Conservation (phyloP, 2,113 vertebrate species). For the Calyptommatus sinebrachiatus region DNA sequence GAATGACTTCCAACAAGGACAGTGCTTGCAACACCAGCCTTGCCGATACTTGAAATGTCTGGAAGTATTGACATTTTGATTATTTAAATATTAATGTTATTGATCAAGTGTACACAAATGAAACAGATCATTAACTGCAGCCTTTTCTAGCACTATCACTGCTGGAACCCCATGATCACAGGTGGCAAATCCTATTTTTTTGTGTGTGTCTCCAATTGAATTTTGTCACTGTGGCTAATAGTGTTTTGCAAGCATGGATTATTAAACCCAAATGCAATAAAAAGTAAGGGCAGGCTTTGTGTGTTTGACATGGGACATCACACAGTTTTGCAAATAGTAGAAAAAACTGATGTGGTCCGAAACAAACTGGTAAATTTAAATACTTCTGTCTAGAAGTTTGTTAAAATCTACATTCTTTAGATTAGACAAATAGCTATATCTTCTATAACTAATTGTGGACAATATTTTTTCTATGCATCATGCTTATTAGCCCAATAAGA, state of each 20-base stretch:
- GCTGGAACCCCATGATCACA: too few species aligned
- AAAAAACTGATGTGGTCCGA: not conserved
- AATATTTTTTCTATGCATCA: not conserved
- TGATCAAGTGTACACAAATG: constrained; percentile 33
- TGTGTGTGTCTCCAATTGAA: not conserved
- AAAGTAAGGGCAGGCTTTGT: not conserved
- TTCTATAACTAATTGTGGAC: not conserved
- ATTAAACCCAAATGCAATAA: constrained; percentile 2
- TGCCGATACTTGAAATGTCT: constrained; percentile 28
- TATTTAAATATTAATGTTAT: constrained; percentile 36
- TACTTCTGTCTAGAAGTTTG: not conserved
- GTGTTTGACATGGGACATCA: constrained; percentile 19
- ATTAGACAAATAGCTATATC: not conserved
- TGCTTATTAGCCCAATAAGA: not conserved
- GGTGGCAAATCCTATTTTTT: not conserved
- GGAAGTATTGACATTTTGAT: constrained; percentile 19
- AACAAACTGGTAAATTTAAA: not conserved
- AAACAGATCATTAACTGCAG: constrained; percentile 5
- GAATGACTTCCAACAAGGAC: constrained; percentile 34
- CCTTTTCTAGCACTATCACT: too few species aligned
- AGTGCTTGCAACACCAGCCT: constrained; percentile 38
- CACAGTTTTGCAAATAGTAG: constrained; percentile 16
- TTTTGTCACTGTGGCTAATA: constrained; percentile 14
- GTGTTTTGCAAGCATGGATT: constrained; percentile 20
- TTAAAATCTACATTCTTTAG: not conserved